Evolutionary conservation across 2,888 invertebrate species (phyloP).

Genomic region (Seira musarum): DNA sequence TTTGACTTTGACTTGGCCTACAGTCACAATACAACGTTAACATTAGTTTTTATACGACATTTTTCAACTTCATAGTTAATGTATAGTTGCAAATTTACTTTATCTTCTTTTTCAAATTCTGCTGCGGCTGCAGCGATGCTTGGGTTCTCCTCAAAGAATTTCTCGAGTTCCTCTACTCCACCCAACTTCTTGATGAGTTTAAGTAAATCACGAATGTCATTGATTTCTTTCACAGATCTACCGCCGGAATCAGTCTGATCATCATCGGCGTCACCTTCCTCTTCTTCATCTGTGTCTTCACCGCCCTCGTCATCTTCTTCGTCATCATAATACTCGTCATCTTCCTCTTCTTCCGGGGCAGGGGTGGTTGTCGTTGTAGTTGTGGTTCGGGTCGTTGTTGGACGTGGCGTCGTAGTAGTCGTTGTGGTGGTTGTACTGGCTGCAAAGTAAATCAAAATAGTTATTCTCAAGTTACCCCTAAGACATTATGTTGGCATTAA

Average conservation of each 20-base stretch:
- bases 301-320: conserved; percentile 73
- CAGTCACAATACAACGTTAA: too few species aligned
- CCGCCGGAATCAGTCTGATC: conserved; percentile 55
- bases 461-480: neutral
- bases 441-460: conserved; percentile 71
- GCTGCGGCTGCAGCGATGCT: conserved; percentile 66
- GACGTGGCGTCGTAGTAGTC: conserved; percentile 73
- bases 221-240: conserved; percentile 67
- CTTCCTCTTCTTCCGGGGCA: conserved; percentile 65
- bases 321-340: conserved; percentile 72
- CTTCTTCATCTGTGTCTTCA: conserved; percentile 75
- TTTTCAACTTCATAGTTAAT: too few species aligned
- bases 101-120: conserved; percentile 61
- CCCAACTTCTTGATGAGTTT: conserved; percentile 72
- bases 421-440: conserved; percentile 72
- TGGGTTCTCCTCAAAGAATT: conserved; percentile 69
- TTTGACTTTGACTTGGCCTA: too few species aligned
- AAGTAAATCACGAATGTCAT: conserved; percentile 67
- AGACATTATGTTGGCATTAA: neutral
- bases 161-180: conserved; percentile 89
- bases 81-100: conserved; percentile 33
- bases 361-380: conserved; percentile 72
- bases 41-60: neutral
- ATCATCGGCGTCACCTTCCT: conserved; percentile 63
- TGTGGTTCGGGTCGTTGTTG: conserved; percentile 73